Percentiles rank a stretch among this genome's conserved stretches.
These are phyloP conservation scores for Cottoperca gobio DNA, from an alignment of 2,797 vertebrate species.

Conservation along the genomic window DNA sequence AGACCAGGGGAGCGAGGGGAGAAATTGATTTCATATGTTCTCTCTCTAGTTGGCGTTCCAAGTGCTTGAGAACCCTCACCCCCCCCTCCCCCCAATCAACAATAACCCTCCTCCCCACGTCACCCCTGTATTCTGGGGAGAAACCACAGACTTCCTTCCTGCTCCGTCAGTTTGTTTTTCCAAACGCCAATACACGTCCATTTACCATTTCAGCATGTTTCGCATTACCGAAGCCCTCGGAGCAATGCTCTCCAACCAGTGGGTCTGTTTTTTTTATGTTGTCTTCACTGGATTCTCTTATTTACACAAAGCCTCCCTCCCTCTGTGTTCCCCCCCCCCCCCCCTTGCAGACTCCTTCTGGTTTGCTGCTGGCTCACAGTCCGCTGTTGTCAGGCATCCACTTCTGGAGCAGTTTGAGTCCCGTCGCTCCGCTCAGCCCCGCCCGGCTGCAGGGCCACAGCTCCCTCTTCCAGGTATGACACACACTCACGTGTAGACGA, in stretches of 20 bases:
- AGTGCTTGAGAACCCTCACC: slow-evolving; percentile 50
- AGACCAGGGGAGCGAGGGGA: slow-evolving; percentile 51
- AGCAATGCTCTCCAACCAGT: slow-evolving; percentile 33
- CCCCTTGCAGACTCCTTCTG: slow-evolving; percentile 88
- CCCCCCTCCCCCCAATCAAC: slow-evolving; percentile 48
- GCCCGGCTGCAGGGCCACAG: slow-evolving; percentile 94
- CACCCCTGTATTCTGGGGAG: slow-evolving; percentile 70
- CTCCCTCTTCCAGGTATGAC: slow-evolving; percentile 92
- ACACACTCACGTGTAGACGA: background rate
- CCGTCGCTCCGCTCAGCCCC: slow-evolving; percentile 93
- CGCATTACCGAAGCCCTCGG: slow-evolving; percentile 51
- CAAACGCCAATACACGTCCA: slow-evolving; percentile 71
- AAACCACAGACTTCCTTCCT: slow-evolving; percentile 82
- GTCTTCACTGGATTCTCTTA: slow-evolving; percentile 43
- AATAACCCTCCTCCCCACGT: slow-evolving; percentile 58
- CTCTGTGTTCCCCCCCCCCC: background rate
- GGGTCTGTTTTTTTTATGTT: slow-evolving; percentile 28
- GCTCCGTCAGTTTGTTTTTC: slow-evolving; percentile 78
- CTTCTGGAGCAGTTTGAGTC: slow-evolving; percentile 97
- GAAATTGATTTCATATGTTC: slow-evolving; percentile 86
- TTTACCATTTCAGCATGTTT: slow-evolving; percentile 72
- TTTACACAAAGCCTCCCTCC: slow-evolving; percentile 36
- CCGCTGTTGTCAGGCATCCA: slow-evolving; percentile 95
- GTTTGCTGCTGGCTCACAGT: slow-evolving; percentile 94
- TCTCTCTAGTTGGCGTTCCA: slow-evolving; percentile 59